Conservation (phyloP, 2,888 invertebrate species). For the Zele albiditarsus region DNA sequence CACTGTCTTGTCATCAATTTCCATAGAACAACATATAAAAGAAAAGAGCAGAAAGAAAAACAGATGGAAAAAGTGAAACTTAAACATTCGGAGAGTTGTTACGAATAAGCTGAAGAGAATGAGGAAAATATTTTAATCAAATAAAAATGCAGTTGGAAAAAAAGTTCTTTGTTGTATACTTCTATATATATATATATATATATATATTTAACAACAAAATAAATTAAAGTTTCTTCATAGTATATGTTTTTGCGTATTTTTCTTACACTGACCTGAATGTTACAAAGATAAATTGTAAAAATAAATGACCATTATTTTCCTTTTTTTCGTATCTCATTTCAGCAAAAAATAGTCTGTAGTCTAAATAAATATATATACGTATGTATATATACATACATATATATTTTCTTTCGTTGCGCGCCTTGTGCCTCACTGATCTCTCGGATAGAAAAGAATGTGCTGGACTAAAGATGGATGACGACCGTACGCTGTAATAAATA, state of each 20-base stretch:
- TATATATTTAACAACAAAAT: neutral
- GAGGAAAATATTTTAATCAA: constrained; percentile 10
- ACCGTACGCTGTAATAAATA: constrained; percentile 16
- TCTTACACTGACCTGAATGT: neutral
- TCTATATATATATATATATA: neutral
- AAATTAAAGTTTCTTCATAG: neutral
- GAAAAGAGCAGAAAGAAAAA: neutral
- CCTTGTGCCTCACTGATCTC: constrained; percentile 8
- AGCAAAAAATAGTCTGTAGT: neutral
- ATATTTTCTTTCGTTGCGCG: neutral
- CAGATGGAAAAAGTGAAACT: neutral
- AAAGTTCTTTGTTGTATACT: neutral
- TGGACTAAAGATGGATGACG: constrained; percentile 14
- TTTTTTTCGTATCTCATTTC: neutral
- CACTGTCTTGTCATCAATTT: neutral
- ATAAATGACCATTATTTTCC: constrained; percentile 15
- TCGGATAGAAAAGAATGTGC: constrained; percentile 1
- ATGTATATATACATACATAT: neutral
- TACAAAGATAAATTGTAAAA: neutral
- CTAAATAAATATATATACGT: neutral
- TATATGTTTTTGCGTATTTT: neutral
- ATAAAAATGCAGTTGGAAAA: neutral
- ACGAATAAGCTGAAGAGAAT: neutral
- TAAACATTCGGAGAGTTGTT: neutral
- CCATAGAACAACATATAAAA: neutral